Base-by-base conservation (phyloP, 2,113 vertebrate genomes). In the Salvelinus sp. region DNA sequence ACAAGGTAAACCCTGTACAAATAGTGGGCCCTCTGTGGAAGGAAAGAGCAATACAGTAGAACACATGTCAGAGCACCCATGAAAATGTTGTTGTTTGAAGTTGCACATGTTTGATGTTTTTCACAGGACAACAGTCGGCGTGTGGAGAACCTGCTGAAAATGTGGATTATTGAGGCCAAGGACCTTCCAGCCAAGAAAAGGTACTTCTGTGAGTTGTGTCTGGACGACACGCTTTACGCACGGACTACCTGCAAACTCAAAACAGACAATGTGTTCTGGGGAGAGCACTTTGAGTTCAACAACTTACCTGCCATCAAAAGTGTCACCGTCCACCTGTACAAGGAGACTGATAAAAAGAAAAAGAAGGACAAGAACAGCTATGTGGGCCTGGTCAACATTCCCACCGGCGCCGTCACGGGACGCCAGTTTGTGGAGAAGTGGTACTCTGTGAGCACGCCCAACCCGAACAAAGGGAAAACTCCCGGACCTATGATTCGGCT, bases 351-450 rank as follows among this genome's bases (percentile, higher is more conserved):
- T 91, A 95, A 98, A 91, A 99, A 98, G 91, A 96, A 97, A 72
- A 98, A 98, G 91, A 98, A 99, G 85, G 97, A 99, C 89, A 98
- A 97, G 90, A 98, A 95, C 92, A 98, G 96, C 79, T 98, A 99
- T 70, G 90, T 99, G 0, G 98, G 98, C 0, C 81, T 98, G 86
- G 96, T 99, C 84, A 98, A 93, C 91, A 96, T 99, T 82, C 94
- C 97, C 0, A 92, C 96, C 0, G 91, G 90, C 76, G 93, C 92
- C 0, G 96, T 99, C 77, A 96, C 94, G 0, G 96, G 98, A 28
- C 90, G 98, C 76, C 98, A 98, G 92, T 96, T 99, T 0, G 91
- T 98, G 70, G 98, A 99, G 90, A 98, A 98, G 27, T 99, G 98
- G 98, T 98, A 98, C 89, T 91, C 96, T 0, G 93, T 99, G 69